Evolutionary conservation across 53 echinoderm and acorn worm species (phyloP).

Genomic region (Antedon mediterranea): DNA sequence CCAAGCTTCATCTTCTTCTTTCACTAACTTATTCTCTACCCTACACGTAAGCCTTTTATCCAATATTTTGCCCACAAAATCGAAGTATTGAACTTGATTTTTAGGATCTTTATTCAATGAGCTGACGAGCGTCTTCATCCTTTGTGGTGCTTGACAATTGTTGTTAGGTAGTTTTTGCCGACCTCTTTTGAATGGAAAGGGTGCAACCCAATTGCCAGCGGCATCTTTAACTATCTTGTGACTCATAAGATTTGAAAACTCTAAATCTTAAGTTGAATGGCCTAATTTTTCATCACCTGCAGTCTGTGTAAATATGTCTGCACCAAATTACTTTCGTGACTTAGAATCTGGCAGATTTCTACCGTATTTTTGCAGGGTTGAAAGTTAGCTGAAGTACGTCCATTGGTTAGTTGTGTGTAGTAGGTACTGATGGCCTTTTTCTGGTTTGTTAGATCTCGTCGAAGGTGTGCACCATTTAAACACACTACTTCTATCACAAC

Average conservation of each 20-base stretch:
- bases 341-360: slow-evolving; percentile 10
- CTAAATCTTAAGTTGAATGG: slow-evolving; percentile 22
- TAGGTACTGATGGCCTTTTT: slow-evolving; percentile 20
- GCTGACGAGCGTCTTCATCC: slow-evolving; percentile 5
- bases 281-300: slow-evolving; percentile 15
- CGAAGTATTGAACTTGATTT: slow-evolving; percentile 8
- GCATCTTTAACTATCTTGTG: slow-evolving; percentile 26
- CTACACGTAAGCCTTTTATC: not conserved
- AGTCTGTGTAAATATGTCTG: slow-evolving; percentile 14
- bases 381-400: slow-evolving; percentile 17
- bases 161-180: slow-evolving; percentile 19
- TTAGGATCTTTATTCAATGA: not conserved
- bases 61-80: slow-evolving; percentile 10
- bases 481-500: slow-evolving; percentile 19
- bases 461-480: too few relatives aligned
- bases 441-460: not conserved
- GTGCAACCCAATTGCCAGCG: slow-evolving; percentile 33
- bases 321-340: not conserved
- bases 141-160: slow-evolving; percentile 10
- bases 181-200: slow-evolving; percentile 21
- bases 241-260: slow-evolving; percentile 26
- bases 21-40: not conserved
- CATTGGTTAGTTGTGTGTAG: slow-evolving; percentile 24
- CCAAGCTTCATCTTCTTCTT: slow-evolving; percentile 2
- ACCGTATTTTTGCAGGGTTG: slow-evolving; percentile 25